Base-by-base conservation (phyloP, 2,797 vertebrate species). In the Enoplosus armatus region DNA sequence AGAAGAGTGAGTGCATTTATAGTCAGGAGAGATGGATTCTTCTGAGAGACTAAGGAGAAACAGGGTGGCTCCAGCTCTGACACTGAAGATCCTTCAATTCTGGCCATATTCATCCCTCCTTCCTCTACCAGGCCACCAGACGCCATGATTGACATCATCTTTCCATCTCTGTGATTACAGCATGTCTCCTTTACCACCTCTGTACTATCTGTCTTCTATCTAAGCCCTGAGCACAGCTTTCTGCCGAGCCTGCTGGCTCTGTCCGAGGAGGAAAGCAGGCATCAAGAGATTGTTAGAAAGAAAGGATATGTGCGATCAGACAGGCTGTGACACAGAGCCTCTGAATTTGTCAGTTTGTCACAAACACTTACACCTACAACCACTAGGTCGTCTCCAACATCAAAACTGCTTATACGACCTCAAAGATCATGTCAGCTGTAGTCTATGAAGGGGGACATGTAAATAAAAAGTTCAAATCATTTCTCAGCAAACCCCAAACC, bases 111-210 rank as follows among this genome's bases (percentile, higher is more conserved):
- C 67, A 77, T 75, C 62, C 72, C 68, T 56, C 45, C 48, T 63
- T 82, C 75, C 73, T 81, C 18, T 31, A 64, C 45, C 15, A 47
- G 60, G 66, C 64, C 67, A 72, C 26, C 63, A 77, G 80, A 80
- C 37, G 53, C 74, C 33, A 51, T 82, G 79, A 91, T 75, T 87
- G 84, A 92, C 88, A 85, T 77, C 71, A 86, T 83, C 81, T 75
- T 50, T 87, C 82, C 73, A 85, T 90, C 80, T 78, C 51, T 74
- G 78, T 87, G 85, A 89, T 92, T 91, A 87, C 79, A 86, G 70
- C 85, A 67, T 39, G 87, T 87, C 84, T 85, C 50, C 78, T 61
- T 69, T 69, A 66, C 76, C 50, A 72, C 78, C 86, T 87, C 85
- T 64, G 56, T 41, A 51, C 84, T 66, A 86, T 90, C 83, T 18